Conservation (phyloP, 2,797 vertebrate genomes). For the Prionace glauca region DNA sequence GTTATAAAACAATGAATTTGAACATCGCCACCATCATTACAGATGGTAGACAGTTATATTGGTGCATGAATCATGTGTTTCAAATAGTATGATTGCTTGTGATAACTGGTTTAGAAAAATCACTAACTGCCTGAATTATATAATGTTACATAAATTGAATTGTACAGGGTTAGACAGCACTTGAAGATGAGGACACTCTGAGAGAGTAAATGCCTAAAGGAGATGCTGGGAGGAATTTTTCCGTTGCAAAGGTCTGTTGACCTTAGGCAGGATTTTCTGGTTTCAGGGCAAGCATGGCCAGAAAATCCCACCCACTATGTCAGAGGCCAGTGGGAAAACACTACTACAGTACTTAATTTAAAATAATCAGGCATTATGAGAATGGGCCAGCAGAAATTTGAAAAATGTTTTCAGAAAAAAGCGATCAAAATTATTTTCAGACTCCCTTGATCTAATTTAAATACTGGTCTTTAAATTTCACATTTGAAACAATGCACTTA, state of each 20-base stretch:
- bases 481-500: not conserved
- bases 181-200: not conserved
- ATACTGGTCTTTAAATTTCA: not conserved
- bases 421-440: not conserved
- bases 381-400: not conserved
- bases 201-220: not conserved
- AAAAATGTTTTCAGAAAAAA: not conserved
- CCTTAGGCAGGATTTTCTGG: no score
- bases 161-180: not conserved
- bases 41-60: not conserved
- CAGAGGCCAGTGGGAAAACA: not conserved
- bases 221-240: no score
- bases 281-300: no score
- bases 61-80: slow-evolving; percentile 6
- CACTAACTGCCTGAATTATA: not conserved
- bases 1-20: not conserved
- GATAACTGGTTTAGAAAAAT: not conserved
- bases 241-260: no score
- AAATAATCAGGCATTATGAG: no score
- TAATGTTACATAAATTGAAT: no score
- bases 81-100: not conserved
- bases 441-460: not conserved
- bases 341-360: not conserved
- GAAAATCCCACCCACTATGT: not conserved
- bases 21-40: not conserved